Evolutionary conservation across 2,888 invertebrate species (phyloP), one percentile per base, ranked within the genome.

Genomic region (Rhagophthalmus giganteus): DNA sequence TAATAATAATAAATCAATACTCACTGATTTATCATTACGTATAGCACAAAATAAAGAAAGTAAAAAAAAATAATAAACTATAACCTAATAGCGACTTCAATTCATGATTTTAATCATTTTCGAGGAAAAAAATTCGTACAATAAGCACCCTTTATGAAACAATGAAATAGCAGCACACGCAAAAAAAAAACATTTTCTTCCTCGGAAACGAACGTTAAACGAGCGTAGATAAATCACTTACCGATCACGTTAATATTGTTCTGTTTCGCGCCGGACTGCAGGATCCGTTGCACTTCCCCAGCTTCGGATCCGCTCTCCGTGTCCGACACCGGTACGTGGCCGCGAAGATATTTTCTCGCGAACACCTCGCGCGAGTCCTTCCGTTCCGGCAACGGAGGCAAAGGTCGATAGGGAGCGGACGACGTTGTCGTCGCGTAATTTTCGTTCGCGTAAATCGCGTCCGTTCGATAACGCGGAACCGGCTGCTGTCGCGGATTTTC

Each of bases 301-400:
- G 84, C 85, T 68, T 87, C 87, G 27, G 86, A 86, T 14, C 85
- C 86, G 69, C 85, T 85, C 69, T 87, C 87, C 53, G 84, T 84
- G 64, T 85, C 86, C 2, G 81, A 81, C 57, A 72, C 53, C 11
- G 47, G 58, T 55, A 59, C 53, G 63, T 73, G 59, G 58, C 67
- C 64, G 65, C 71, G 55, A 30, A 30, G 15, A 26, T 26, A 50
- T 48, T 53, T 57, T 46, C 57, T 34, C 45, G 33, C 42, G 41
- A 39, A 42, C 34, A 27, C 26, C 24, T 48, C 50, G 40, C 47
- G 58, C 42, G 51, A 39, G 40, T 57, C 60, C 30, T 55, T 59
- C 27, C 66, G 60, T 11, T 54, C 61, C 1, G 74, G 74, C 7
- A 74, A 65, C 1, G 77, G 77, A 1, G 78, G 78, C 34, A 78